Base-by-base conservation (phyloP, 2,888 invertebrate genomes). In the Eretmocerus hayati region DNA sequence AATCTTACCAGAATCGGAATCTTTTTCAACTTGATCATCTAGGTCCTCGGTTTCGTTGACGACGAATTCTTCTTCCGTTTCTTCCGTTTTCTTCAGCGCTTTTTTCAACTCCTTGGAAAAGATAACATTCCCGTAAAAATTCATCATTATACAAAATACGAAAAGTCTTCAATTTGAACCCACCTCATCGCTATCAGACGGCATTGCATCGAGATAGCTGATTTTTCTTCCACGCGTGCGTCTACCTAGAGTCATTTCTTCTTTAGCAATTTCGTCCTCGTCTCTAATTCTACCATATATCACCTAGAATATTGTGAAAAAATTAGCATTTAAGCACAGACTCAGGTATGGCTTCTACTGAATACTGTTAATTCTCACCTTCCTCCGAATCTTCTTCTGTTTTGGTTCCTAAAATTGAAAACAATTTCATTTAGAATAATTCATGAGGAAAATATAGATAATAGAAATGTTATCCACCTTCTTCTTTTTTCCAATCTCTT, bases 131-230 rank as follows among this genome's bases (percentile, higher is more conserved):
- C 35, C 26, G 18, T 22, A 26, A 40, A 38, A 5, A 41, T 40
- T n/a, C 8, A 5, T 16, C 9, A 15, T 33, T 13, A n/a, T 16
- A 33, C 13, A 9, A 30, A 30, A 13, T 30, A n/a, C 33, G 15
- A 16, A n/a, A 42, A 22, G 42, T 33, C 33, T 30, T 30, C 30
- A 38, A 18, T 21, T 13, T 1, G 11, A 19, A 35, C 73, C 75
- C 62, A 83, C 85, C 67, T 83, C 86, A 63, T 83, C 87, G 41
- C 83, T 84, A 65, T 87, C 87, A 0, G 85, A 83, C 54, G 83
- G 83, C 43, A 83, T 77, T 63, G 79, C 81, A 71, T 88, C 90
- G 4, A 85, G 82, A 62, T 89, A 89, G 66, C 84, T 83, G 53
- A 85, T 84, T 70, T 84, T 83, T 59, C 80, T 78, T 54, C 85